Base-by-base conservation (phyloP, 2,797 vertebrate genomes). In the Melanotaenia pygmaea region DNA sequence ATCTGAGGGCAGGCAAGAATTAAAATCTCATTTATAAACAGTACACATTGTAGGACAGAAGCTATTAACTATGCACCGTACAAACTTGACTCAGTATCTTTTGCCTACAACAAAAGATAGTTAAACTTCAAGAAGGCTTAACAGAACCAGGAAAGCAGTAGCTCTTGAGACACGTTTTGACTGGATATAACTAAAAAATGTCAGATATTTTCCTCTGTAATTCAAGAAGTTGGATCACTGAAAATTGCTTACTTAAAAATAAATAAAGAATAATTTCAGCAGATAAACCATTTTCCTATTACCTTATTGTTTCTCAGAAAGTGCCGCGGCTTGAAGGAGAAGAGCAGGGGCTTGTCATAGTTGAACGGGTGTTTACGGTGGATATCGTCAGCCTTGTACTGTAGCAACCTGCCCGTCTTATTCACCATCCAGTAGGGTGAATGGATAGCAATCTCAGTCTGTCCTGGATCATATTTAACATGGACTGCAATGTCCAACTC, bases 351-450 rank as follows among this genome's bases (percentile, higher is more conserved):
- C 88, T 95, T 96, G 83, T 97, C 96, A 56, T 98, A 97, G 86
- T 99, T 94, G 64, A 95, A 93, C 9, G 98, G 95, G 88, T 99
- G 98, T 80, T 99, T 99, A 80, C 96, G 96, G 85, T 99, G 98
- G 89, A 99, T 96, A 74, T 98, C 98, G 73, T 99, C 98, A 1
- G 98, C 97, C 90, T 98, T 98, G 89, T 99, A 99, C 24, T 99
- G 98, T 80, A 99, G 87, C 95, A 99, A 88, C 67, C 97, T 93
- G 37, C 94, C 92, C 0, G 98, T 99, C 91, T 98, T 99, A 91
- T 99, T 99, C 74, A 98, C 93, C 98, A 99, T 98, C 98, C 98
- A 99, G 61, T 99, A 99, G 0, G 98, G 97, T 58, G 96, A 97
- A 81, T 99, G 96, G 86, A 99, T 89, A 30, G 95, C 95, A 72